These are phyloP conservation scores for Lasioglossum oenotherae DNA, from an alignment of 2,888 invertebrate genomes.

Conservation along the genomic window DNA sequence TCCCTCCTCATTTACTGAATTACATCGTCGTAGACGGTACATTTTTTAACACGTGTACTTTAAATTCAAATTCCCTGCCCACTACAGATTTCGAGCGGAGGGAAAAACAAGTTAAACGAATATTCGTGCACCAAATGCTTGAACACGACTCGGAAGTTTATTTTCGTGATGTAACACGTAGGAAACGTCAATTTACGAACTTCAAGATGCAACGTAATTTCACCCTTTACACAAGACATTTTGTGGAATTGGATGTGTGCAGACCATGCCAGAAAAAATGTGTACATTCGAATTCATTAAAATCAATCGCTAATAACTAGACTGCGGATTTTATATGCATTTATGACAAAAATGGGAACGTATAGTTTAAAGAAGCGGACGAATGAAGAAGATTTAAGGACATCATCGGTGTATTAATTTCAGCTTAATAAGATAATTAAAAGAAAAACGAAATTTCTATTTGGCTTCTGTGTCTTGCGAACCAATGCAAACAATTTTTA, in stretches of 20 bases:
- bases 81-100: neutral
- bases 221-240: neutral
- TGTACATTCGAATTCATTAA: neutral
- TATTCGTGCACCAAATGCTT: neutral
- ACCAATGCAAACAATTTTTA: no score
- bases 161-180: neutral
- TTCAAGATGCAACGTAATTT: neutral
- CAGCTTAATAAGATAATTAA: no score
- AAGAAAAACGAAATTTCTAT: no score
- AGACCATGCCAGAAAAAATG: neutral
- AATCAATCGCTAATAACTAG: neutral
- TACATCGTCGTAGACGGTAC: constrained; percentile 4
- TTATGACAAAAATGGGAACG: no score
- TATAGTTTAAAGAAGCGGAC: no score
- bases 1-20: constrained; percentile 24
- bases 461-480: no score
- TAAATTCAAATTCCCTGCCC: constrained; percentile 9
- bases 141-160: neutral
- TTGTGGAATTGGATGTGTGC: neutral
- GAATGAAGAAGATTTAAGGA: no score
- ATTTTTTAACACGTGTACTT: neutral
- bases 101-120: neutral
- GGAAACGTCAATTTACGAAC: neutral
- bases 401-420: no score
- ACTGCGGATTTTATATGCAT: no score